Base-by-base conservation (phyloP, 2,113 vertebrate species). In the Illadopsis cleaveri region DNA sequence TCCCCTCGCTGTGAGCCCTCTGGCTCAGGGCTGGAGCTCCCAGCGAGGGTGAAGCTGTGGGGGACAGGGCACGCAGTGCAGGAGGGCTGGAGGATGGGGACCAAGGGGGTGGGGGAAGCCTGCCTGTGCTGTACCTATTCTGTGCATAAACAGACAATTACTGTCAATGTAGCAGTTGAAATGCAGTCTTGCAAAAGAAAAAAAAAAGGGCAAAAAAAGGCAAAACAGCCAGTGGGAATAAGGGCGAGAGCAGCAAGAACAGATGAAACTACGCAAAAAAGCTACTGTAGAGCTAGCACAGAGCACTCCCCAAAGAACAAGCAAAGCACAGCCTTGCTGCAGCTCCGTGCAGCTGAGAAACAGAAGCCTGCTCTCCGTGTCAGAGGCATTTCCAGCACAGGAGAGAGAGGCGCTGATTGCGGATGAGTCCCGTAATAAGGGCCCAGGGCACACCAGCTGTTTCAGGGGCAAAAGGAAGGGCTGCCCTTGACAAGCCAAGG, bases 401-500 rank as follows among this genome's bases (percentile, higher is more conserved):
- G 31, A 60, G 54, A 60, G 80, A 58, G 72, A 86, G 51, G 38
- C 2, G 0, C 42, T 77, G 90, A 69, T 54, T 94, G 94, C 13
- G 0, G 77, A 90, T 95, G 94, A 88, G 68, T 88, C 96, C 88
- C 4, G 0, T 69, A 91, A 94, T 38, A 85, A 75, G 45, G 77
- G 91, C 96, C 90, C 72, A 86, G 68, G 90, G 94, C 93, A 12
- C 58, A 79, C 92, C 96, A 97, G 96, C 94, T 97, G 97, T 97
- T 97, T 50, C 96, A 96, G 91, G 80, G 94, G 96, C 76, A 93
- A 89, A 86, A 89, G 68, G 76, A 95, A 90, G 44, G 40, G 78
- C 70, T 97, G 97, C 47, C 96, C 94, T 97, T 97, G 94, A 97
- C 58, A 71, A 94, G 54, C 77, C 90, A 97, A 97, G 93, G 96